Percentiles rank a stretch among this genome's conserved stretches.
Conservation (phyloP, 2,797 vertebrate genomes). For the Anas georgica region DNA sequence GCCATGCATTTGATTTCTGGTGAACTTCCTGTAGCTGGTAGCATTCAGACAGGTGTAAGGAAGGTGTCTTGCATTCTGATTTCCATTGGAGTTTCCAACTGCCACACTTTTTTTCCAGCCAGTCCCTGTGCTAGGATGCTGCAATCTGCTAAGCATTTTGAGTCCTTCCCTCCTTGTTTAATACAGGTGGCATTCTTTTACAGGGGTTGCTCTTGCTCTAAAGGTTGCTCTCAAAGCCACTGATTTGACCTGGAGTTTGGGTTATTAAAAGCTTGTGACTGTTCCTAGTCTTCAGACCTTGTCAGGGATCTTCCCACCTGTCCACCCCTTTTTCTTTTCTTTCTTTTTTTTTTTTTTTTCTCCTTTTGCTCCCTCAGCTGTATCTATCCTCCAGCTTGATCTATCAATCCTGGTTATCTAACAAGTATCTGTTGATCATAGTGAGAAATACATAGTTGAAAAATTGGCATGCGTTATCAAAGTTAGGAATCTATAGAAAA, state of each 20-base stretch:
- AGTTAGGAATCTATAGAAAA: neutral
- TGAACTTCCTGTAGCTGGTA: neutral
- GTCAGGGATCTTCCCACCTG: neutral
- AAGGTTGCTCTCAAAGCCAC: neutral
- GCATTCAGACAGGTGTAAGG: neutral
- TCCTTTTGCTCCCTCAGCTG: neutral
- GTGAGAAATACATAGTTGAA: neutral
- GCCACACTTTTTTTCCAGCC: neutral
- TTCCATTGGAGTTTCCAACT: neutral
- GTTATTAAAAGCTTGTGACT: neutral
- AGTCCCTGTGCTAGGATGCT: fast-evolving
- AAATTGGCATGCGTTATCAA: neutral
- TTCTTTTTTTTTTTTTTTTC: neutral
- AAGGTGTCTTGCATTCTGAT: neutral
- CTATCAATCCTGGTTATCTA: neutral
- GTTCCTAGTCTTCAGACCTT: neutral
- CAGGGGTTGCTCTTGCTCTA: neutral
- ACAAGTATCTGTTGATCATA: neutral
- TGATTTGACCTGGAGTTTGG: neutral
- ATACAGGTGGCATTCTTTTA: neutral
- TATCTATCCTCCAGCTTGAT: neutral
- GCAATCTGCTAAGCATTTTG: neutral
- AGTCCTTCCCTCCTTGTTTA: neutral
- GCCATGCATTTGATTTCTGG: neutral
- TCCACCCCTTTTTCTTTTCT: neutral